These are phyloP conservation scores for Eidolon dupreanum DNA, from an alignment of 2,797 vertebrate species.

Conservation along the genomic window DNA sequence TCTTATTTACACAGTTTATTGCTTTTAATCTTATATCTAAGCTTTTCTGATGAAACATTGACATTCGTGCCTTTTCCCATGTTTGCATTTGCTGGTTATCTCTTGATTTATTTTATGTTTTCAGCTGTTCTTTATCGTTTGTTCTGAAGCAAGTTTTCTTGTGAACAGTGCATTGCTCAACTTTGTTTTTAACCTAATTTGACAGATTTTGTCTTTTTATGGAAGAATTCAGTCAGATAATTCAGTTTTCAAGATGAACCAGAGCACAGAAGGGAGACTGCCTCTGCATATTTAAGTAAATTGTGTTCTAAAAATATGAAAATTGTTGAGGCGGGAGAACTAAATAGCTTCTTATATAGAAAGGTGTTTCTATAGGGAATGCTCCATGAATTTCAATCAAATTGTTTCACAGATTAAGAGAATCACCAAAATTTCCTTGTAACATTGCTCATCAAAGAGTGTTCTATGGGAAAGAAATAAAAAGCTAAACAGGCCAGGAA, in stretches of 20 bases:
- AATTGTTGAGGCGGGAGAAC: conserved; percentile 15
- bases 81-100: neutral
- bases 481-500: conserved; percentile 54
- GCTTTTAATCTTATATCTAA: neutral
- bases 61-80: neutral
- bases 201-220: conserved; percentile 59
- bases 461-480: conserved; percentile 39
- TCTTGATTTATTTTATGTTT: conserved; percentile 21
- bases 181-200: conserved; percentile 52
- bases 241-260: conserved; percentile 34
- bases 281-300: conserved; percentile 53
- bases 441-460: conserved; percentile 52
- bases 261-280: neutral
- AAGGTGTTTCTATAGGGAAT: conserved; percentile 17
- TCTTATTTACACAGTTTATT: neutral
- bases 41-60: neutral
- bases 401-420: conserved; percentile 47
- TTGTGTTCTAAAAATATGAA: conserved; percentile 20
- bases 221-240: conserved; percentile 43
- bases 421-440: neutral
- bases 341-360: conserved; percentile 23
- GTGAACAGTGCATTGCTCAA: neutral
- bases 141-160: conserved; percentile 31
- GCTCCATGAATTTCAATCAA: conserved; percentile 57
- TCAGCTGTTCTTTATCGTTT: neutral